These are phyloP conservation scores for Onchidella celtica DNA, from an alignment of 2,888 invertebrate species.

Conservation along the genomic window DNA sequence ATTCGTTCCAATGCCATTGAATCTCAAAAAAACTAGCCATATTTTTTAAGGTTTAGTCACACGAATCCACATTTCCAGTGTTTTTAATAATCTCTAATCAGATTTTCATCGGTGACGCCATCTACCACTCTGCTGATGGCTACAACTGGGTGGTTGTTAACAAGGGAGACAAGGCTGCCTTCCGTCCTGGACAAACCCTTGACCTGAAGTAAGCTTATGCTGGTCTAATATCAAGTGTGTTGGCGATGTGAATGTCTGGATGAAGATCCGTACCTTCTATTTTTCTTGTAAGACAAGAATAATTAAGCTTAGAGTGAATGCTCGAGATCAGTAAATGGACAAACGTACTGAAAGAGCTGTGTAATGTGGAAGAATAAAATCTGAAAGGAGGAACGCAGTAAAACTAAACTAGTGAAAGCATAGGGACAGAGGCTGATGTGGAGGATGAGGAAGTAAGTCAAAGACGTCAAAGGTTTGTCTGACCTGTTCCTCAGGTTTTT, in stretches of 20 bases:
- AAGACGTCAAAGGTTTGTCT: neutral
- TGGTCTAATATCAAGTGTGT: no score
- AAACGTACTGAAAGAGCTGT: neutral
- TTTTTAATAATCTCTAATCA: no score
- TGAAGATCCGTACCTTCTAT: neutral
- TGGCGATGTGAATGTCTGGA: no score
- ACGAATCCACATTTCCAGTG: no score
- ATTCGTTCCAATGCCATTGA: no score
- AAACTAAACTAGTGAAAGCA: neutral
- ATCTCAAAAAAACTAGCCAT: no score
- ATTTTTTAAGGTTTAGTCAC: no score
- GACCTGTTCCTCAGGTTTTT: conserved; percentile 39
- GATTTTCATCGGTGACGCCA: conserved; percentile 39
- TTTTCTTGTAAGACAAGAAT: neutral
- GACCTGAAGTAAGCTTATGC: neutral
- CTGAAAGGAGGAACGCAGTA: no score
- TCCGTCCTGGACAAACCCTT: conserved; percentile 5
- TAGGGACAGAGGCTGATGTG: neutral
- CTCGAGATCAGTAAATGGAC: no score
- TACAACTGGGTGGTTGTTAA: conserved; percentile 45
- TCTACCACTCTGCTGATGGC: conserved; percentile 41
- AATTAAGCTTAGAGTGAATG: neutral
- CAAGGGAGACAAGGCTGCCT: conserved; percentile 40
- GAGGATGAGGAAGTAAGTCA: neutral
- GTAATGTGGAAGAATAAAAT: neutral